phyloP scores from a whole-genome alignment of 2,797 vertebrate genomes.

The Gymnoscopelus braueri region DNA sequence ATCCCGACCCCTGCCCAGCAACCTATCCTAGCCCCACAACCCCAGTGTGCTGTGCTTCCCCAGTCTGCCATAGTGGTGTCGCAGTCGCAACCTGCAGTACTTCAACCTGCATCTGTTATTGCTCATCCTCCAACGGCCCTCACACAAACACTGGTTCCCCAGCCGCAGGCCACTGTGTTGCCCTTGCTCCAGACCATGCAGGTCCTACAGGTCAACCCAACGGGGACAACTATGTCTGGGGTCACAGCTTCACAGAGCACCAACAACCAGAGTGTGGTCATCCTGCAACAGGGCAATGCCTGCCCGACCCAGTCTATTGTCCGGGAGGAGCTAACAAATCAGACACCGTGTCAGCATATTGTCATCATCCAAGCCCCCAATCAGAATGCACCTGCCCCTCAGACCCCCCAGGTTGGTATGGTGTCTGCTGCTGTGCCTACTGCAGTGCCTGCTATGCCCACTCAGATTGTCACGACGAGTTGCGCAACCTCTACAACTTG shows the following conservation, averaged over 20 bases:
- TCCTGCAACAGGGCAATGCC: conserved; percentile 91
- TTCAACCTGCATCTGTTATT: conserved; percentile 70
- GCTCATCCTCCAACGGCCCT: conserved; percentile 75
- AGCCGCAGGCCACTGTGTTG: conserved; percentile 85
- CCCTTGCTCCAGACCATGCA: conserved; percentile 96
- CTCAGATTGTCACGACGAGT: conserved; percentile 77
- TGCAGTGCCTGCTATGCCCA: conserved; percentile 78
- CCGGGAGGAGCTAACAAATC: conserved; percentile 88
- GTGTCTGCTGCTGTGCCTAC: conserved; percentile 81
- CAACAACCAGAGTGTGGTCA: conserved; percentile 92
- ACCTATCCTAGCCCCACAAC: conserved; percentile 59
- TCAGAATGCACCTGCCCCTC: conserved; percentile 85
- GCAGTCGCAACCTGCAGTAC: conserved; percentile 71
- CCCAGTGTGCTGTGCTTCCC: conserved; percentile 74
- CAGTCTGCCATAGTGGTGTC: conserved; percentile 70
- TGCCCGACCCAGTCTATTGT: conserved; percentile 84
- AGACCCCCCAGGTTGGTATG: conserved; percentile 84
- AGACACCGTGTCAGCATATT: conserved; percentile 93
- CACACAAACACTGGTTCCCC: conserved; percentile 69
- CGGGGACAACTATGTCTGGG: conserved; percentile 74
- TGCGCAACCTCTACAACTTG: conserved; percentile 78
- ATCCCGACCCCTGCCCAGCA: conserved; percentile 64
- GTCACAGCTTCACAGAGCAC: conserved; percentile 84
- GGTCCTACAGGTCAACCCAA: conserved; percentile 93
- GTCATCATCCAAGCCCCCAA: conserved; percentile 97